phyloP scores from a whole-genome alignment of 2,797 vertebrate species.

The Poeciliopsis presidionis region DNA sequence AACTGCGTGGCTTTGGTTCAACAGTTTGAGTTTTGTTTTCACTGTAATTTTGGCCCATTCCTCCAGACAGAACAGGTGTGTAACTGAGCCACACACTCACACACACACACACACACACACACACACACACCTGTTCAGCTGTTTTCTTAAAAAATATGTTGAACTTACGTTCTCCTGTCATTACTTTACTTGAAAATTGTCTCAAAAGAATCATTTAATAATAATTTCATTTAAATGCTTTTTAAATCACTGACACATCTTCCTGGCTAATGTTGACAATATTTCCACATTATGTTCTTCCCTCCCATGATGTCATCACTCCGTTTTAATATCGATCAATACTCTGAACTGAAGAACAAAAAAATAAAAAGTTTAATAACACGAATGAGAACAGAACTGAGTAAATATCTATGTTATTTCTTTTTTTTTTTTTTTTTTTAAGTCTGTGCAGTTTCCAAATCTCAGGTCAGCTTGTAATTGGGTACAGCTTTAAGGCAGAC shows the following conservation, averaged over 20 bases:
- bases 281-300: no score
- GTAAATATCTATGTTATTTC: background rate
- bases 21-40: background rate
- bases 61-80: background rate
- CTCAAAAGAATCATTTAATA: no score
- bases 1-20: background rate
- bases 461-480: constrained; percentile 3
- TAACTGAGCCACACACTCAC: background rate
- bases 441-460: background rate
- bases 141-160: no score
- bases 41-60: background rate
- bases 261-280: no score
- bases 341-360: background rate
- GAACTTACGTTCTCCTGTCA: no score
- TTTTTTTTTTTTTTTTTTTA: no score
- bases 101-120: background rate
- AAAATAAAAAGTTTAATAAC: constrained; percentile 12
- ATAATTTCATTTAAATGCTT: no score
- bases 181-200: no score
- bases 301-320: no score
- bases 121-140: background rate
- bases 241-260: no score
- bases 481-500: constrained; percentile 38
- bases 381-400: constrained; percentile 21
- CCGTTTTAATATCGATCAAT: no score